These are phyloP conservation scores for Standfussiana lucernea DNA, from an alignment of 2,888 invertebrate species.

Conservation along the genomic window DNA sequence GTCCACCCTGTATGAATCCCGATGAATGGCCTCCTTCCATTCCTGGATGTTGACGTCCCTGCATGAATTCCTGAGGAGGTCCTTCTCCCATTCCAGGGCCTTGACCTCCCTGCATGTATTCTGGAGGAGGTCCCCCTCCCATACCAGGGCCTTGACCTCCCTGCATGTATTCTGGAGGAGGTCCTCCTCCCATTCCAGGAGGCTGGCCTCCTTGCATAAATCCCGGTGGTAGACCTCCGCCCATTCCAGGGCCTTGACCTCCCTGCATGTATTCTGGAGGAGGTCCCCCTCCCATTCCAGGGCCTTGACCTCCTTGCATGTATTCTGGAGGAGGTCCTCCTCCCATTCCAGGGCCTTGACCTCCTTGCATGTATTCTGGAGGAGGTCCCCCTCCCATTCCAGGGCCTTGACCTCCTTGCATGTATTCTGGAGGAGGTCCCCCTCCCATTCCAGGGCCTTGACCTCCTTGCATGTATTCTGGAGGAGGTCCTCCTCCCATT, in stretches of 20 bases:
- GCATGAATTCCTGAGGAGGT: not conserved
- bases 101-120: not conserved
- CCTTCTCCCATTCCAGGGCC: not conserved
- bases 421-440: not conserved
- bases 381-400: not conserved
- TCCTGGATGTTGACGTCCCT: no score
- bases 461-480: not conserved
- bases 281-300: not conserved
- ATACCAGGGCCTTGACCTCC: not conserved
- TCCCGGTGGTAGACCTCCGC: not conserved
- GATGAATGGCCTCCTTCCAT: not conserved
- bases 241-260: not conserved
- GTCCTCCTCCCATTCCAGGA: not conserved
- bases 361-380: not conserved
- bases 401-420: not conserved
- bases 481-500: not conserved
- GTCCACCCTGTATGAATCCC: not conserved
- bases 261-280: not conserved
- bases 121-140: not conserved
- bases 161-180: not conserved
- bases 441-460: not conserved
- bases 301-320: no score
- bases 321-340: no score
- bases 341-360: no score
- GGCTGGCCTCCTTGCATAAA: not conserved